A percentile compares a stretch with the other conserved stretches of the same genome.
These are phyloP conservation scores for Microplitis mediator DNA, from an alignment of 1,140 invertebrate genomes.

Conservation along the genomic window DNA sequence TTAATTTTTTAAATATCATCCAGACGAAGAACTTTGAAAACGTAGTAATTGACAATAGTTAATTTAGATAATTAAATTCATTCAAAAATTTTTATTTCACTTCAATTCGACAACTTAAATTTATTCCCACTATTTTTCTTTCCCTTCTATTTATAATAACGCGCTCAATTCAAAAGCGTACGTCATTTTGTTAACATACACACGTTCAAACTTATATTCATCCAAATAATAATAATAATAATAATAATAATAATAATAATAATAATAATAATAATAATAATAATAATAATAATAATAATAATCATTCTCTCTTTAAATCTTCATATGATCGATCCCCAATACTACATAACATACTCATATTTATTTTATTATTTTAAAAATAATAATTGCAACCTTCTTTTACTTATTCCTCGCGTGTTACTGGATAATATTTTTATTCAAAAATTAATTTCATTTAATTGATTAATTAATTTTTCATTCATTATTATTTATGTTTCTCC, in stretches of 20 bases:
- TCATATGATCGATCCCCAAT: conserved; percentile 33
- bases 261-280: not conserved
- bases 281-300: too few species aligned
- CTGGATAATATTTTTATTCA: conserved; percentile 32
- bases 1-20: conserved; percentile 18
- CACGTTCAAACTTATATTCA: conserved; percentile 26
- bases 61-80: not conserved
- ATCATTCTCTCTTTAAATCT: conserved; percentile 21
- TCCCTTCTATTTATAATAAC: not conserved
- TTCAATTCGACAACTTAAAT: not conserved
- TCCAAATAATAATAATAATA: conserved; percentile 15
- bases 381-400: conserved; percentile 37
- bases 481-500: conserved; percentile 19
- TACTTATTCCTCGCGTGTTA: conserved; percentile 44
- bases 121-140: not conserved
- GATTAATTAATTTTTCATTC: conserved; percentile 18
- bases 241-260: too few species aligned
- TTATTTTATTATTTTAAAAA: conserved; percentile 33
- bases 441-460: conserved; percentile 32
- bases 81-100: not conserved
- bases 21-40: conserved; percentile 2
- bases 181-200: conserved; percentile 23
- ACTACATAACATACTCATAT: conserved; percentile 45
- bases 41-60: conserved; percentile 16
- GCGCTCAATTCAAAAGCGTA: not conserved